Base-by-base conservation (phyloP, 2,797 vertebrate genomes). In the Lerista edwardsae region DNA sequence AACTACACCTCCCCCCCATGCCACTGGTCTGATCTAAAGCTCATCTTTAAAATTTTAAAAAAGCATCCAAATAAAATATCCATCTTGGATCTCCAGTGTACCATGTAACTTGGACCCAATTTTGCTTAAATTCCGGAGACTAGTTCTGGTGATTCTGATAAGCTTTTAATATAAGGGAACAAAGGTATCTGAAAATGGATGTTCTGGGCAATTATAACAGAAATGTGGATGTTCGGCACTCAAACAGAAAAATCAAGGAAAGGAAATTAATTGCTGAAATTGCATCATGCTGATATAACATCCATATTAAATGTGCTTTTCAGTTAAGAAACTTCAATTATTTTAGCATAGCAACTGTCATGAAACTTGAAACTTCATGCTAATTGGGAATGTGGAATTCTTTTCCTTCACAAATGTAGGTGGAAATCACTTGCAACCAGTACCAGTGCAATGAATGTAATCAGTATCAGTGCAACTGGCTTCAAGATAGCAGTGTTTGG, bases 301-400 rank as follows among this genome's bases (percentile, higher is more conserved):
- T 12, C 9, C 17, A 11, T 55, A 67, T 85, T 87, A 69, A 65
- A 6, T 34, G 7, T 84, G 21, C 59, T 23, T 82, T 84, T 75
- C 11, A 61, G 29, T 90, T 89, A 82, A 75, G 41, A 29, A 47
- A 27, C 72, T 12, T n/a, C 2, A 71, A 73, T 85, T 75, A 78
- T n/a, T 62, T 82, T 84, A 85, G 62, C 59, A 82, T 84, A 84
- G 62, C 59, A 82, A 59, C 31, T 29, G 68, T 29, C 83, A 0
- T 73, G 64, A 75, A 31, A 44, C 19, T 82, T 87, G 64, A 87
- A 75, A 79, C 23, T 25, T 36, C 6, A 5, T 55, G 71, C 75
- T 67, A 85, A 80, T 3, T 15, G 3, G 51, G 44, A 87, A 11
- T 41, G 81, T n/a, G 51, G 4, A 68, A 74, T 57, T 82, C 75